Conservation (phyloP, 2,113 vertebrate species). For the Cavia aperea region DNA sequence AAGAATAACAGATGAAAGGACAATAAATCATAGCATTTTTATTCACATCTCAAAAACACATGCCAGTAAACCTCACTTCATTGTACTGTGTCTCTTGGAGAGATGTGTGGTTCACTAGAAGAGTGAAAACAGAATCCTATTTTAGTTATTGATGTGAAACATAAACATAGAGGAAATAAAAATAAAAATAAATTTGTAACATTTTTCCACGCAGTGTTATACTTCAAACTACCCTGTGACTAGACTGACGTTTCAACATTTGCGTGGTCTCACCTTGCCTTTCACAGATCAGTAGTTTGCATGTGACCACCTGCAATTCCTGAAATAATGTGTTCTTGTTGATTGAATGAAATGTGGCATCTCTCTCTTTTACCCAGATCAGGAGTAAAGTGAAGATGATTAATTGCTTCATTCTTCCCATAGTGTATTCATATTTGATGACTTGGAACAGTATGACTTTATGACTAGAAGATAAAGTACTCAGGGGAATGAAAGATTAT, state of each 20-base stretch:
- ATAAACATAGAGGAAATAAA: slow-evolving; percentile 8
- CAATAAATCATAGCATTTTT: slow-evolving; percentile 13
- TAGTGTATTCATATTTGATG: background rate
- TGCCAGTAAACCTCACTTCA: slow-evolving; percentile 22
- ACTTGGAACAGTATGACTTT: background rate
- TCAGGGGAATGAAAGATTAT: background rate
- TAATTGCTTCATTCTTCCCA: background rate
- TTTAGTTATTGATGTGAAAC: slow-evolving; percentile 15
- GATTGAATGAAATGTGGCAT: background rate
- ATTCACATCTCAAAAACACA: slow-evolving; percentile 38
- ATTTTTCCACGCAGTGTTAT: background rate
- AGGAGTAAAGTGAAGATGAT: background rate
- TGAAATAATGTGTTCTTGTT: background rate
- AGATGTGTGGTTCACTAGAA: slow-evolving; percentile 8
- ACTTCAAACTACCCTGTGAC: background rate
- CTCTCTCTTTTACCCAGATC: background rate
- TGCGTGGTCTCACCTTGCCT: background rate
- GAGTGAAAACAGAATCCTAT: slow-evolving; percentile 13
- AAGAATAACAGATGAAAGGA: slow-evolving; percentile 49
- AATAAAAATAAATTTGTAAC: slow-evolving; percentile 39
- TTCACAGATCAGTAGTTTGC: background rate
- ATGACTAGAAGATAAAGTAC: background rate
- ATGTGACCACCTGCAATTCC: background rate
- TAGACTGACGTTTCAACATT: background rate
- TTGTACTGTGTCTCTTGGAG: slow-evolving; percentile 13